Base-by-base conservation (phyloP, 2,797 vertebrate genomes). In the Sebastes goodei region DNA sequence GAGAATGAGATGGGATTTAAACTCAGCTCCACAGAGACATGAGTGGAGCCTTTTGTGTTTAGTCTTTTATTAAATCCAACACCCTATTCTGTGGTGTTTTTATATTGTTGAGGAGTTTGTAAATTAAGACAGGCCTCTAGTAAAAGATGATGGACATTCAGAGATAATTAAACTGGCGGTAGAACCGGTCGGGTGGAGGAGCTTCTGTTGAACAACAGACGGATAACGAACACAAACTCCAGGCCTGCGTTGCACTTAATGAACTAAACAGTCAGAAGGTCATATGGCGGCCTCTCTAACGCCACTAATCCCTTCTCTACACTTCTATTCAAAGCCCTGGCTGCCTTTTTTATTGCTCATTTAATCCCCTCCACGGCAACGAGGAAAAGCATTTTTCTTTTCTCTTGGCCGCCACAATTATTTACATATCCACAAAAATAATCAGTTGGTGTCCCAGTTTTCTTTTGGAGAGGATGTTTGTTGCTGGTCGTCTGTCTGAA, bases 301-400 rank as follows among this genome's bases (percentile, higher is more conserved):
- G 72, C 80, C 78, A 30, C 87, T 93, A 93, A 94, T 93, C 93
- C 91, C 78, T 49, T 91, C 86, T 67, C 88, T 88, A 55, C 88
- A 70, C 86, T 79, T 88, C 89, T 89, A 89, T 89, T 93, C 89
- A 88, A 72, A 82, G 76, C 76, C 80, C 20, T 21, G 72, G 25
- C 86, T 84, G 82, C 68, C 84, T 87, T 85, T 85, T 94, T 78
- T 89, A 74, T 89, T 89, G 81, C 87, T 88, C 72, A 74, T 88
- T 92, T 93, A 93, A 92, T 90, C 83, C 86, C 59, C 84, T 87
- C 91, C 89, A 87, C 92, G 86, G 90, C 87, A 91, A 93, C 92
- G 74, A 79, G 74, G 68, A 78, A 70, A 80, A 87, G 78, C 76
- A 75, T 82, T 90, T 91, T 86, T 78, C 38, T 55, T 82, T 80